phyloP scores from a whole-genome alignment of 1,140 invertebrate genomes.

The Drosophila pandora region DNA sequence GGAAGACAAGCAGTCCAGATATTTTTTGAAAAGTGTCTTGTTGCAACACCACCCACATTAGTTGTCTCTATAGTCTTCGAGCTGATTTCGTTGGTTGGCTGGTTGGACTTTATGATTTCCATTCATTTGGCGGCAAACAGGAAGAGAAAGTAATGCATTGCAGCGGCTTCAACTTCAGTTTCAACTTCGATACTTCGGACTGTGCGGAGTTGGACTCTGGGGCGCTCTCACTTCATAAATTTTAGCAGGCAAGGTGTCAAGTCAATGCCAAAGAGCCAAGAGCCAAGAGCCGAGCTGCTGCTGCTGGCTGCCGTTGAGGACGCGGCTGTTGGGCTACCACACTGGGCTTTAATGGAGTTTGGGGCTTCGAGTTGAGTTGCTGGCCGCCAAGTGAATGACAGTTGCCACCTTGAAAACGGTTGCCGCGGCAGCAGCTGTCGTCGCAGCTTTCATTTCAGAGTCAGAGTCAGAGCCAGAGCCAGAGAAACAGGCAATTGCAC shows the following conservation, averaged over 20 bases:
- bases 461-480: slow-evolving; percentile 15
- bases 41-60: slow-evolving; percentile 33
- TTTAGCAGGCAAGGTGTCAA: slow-evolving; percentile 73
- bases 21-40: not conserved
- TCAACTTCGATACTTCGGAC: slow-evolving; percentile 18
- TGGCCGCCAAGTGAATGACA: slow-evolving; percentile 74
- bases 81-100: slow-evolving; percentile 29
- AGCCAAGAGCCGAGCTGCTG: slow-evolving; percentile 38
- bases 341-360: slow-evolving; percentile 7
- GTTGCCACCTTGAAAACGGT: slow-evolving; percentile 74
- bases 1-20: slow-evolving; percentile 47
- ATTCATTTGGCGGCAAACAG: slow-evolving; percentile 75
- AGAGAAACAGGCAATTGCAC: not conserved
- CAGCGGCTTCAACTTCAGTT: slow-evolving; percentile 31
- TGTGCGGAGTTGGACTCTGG: slow-evolving; percentile 22
- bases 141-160: slow-evolving; percentile 79
- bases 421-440: slow-evolving; percentile 66
- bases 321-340: slow-evolving; percentile 5
- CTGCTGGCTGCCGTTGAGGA: slow-evolving; percentile 21
- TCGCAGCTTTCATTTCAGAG: slow-evolving; percentile 69
- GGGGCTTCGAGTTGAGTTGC: slow-evolving; percentile 28
- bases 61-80: slow-evolving; percentile 25
- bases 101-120: slow-evolving; percentile 56
- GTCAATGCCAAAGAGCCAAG: slow-evolving; percentile 68
- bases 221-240: slow-evolving; percentile 79